Base-by-base conservation (phyloP, 2,888 invertebrate species). In the Eubasilissa splendida region DNA sequence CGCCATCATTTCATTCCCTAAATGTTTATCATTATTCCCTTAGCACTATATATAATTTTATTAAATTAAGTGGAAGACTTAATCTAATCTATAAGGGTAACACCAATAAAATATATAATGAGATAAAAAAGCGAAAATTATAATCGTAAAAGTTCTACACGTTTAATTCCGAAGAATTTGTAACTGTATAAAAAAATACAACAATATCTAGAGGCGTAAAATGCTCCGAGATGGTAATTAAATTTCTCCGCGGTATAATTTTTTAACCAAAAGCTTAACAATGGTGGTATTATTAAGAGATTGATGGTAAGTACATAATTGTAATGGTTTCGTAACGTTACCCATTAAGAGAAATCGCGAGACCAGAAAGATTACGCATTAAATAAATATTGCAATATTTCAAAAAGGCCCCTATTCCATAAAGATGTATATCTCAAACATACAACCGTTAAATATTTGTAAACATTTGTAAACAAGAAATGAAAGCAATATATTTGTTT, bases 211-310 rank as follows among this genome's bases (percentile, higher is more conserved):
- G 31, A 65, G 11, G 22, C 12, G 42, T 65, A 22, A 11, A 65
- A 42, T 56, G 14, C 52, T 56, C n/a, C 58, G 9, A 56, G 11
- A 33, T 31, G 4, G 11, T n/a, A 56, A 58, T 31, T 56, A 54
- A 56, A 22, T 73, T 73, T 73, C 31, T 42, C 53, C 31, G 22
- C 4, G 7, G 33, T 22, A 54, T 73, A 58, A 73, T 33, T 22
- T 31, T 31, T 56, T 4, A 42, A 42, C 42, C 42, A 42, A 42
- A 42, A 42, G 42, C 42, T 42, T 42, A 56, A 54, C 73, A 54
- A 73, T 73, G 56, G 73, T 12, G n/a, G 56, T 54, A 33, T 54
- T 22, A 56, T 73, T n/a, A 33, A 33, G 31, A 42, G 31, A 70
- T 70, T 70, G n/a, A 70, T 63, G 31, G 31, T 33, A 10, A 10